phyloP scores from a whole-genome alignment of 2,888 invertebrate genomes.

The Sipha maydis region DNA sequence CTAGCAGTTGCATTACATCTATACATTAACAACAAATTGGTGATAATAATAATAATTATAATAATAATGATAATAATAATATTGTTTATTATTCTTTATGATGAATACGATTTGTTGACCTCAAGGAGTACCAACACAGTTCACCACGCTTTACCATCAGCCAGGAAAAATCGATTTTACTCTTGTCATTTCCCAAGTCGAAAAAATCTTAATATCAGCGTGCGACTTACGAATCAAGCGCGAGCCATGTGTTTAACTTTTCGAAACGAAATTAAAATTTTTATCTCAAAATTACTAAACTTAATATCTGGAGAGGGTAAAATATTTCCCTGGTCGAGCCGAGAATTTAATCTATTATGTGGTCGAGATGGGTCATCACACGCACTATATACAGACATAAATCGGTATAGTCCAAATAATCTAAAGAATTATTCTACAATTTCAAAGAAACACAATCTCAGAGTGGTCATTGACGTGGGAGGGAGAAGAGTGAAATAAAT shows the following conservation, averaged over 20 bases:
- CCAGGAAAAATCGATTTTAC: background rate
- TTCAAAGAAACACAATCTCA: too few relatives aligned
- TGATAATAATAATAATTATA: background rate
- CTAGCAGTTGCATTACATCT: background rate
- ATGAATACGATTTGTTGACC: slow-evolving; percentile 26
- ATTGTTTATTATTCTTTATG: background rate
- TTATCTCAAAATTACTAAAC: too few relatives aligned
- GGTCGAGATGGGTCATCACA: too few relatives aligned
- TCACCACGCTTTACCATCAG: background rate
- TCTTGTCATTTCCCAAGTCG: background rate
- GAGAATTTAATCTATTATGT: too few relatives aligned
- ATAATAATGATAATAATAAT: background rate
- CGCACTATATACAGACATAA: background rate
- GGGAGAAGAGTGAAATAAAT: background rate
- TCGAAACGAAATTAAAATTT: too few relatives aligned
- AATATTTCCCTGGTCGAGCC: too few relatives aligned
- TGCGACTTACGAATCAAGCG: background rate
- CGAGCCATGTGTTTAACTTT: too few relatives aligned
- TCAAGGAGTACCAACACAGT: slow-evolving; percentile 11
- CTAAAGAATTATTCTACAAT: background rate
- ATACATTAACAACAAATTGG: background rate
- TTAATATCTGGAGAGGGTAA: too few relatives aligned
- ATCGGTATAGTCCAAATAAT: background rate
- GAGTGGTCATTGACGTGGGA: background rate
- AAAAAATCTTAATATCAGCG: background rate